Evolutionary conservation across 2,797 vertebrate species (phyloP).

Genomic region (Labroides dimidiatus): DNA sequence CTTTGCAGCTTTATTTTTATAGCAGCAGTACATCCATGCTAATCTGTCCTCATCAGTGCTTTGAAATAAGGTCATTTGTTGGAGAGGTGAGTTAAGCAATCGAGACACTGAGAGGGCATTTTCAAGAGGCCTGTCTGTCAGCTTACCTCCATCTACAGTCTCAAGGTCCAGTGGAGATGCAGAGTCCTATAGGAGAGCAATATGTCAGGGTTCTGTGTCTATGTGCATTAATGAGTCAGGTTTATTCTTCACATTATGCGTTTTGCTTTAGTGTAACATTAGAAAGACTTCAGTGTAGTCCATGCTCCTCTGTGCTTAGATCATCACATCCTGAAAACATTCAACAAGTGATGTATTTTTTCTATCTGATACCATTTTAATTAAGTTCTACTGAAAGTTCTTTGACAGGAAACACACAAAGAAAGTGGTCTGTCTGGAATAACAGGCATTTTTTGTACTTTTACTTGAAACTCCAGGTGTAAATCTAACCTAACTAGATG

Average conservation of each 20-base stretch:
- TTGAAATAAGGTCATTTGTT: conserved; percentile 45
- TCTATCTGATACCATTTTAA: no score
- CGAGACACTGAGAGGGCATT: conserved; percentile 37
- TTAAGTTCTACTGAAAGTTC: no score
- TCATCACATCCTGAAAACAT: no score
- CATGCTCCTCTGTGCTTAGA: not conserved
- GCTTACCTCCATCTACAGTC: conserved; percentile 41
- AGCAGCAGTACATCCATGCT: conserved; percentile 43
- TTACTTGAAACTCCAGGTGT: no score
- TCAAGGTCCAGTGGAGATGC: conserved; percentile 49
- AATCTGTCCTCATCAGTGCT: conserved; percentile 50
- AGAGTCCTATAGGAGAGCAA: conserved; percentile 16
- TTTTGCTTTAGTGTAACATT: not conserved
- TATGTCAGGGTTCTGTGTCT: conserved; percentile 35
- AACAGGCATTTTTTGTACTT: no score
- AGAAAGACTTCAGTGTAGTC: conserved; percentile 29
- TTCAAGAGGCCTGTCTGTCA: conserved; percentile 51
- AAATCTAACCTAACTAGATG: no score
- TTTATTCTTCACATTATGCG: conserved; percentile 10
- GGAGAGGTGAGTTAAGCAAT: conserved; percentile 48
- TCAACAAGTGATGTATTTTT: no score
- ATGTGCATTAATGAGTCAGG: not conserved
- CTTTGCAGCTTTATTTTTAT: conserved; percentile 20
- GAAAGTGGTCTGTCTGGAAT: no score
- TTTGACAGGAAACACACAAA: no score